phyloP scores from a whole-genome alignment of 2,113 vertebrate genomes.

The Actenoides lindsayi region DNA sequence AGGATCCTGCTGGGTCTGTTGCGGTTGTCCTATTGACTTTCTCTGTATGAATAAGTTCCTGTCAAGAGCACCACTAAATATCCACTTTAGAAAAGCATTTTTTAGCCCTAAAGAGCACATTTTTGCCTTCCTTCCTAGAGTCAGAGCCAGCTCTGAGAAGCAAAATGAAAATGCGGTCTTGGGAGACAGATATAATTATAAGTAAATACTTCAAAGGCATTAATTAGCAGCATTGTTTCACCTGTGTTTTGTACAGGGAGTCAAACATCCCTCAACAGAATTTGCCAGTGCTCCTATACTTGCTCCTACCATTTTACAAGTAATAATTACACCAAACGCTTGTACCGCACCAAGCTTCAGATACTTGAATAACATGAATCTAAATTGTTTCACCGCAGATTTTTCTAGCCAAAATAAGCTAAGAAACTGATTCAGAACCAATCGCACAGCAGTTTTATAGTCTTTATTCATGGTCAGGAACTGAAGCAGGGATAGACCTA shows the following conservation, averaged over 20 bases:
- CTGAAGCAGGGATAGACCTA: background rate
- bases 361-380: background rate
- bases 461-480: background rate
- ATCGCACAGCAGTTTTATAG: background rate
- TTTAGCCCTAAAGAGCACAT: slow-evolving; percentile 47
- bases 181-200: slow-evolving; percentile 52
- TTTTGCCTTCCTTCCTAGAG: slow-evolving; percentile 36
- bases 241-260: background rate
- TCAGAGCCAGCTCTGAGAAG: background rate
- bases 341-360: background rate
- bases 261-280: background rate
- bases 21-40: slow-evolving; percentile 61
- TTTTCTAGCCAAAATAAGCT: background rate
- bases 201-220: slow-evolving; percentile 58
- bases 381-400: background rate
- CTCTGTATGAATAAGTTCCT: slow-evolving; percentile 56
- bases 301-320: background rate
- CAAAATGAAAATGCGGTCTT: slow-evolving; percentile 42
- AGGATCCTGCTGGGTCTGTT: slow-evolving; percentile 41
- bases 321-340: background rate
- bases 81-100: slow-evolving; percentile 57
- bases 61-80: slow-evolving; percentile 61
- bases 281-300: background rate
- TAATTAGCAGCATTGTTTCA: slow-evolving; percentile 54
- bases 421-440: background rate